Evolutionary conservation across 2,888 invertebrate species (phyloP).

Genomic region (Stictocephala bisonia): DNA sequence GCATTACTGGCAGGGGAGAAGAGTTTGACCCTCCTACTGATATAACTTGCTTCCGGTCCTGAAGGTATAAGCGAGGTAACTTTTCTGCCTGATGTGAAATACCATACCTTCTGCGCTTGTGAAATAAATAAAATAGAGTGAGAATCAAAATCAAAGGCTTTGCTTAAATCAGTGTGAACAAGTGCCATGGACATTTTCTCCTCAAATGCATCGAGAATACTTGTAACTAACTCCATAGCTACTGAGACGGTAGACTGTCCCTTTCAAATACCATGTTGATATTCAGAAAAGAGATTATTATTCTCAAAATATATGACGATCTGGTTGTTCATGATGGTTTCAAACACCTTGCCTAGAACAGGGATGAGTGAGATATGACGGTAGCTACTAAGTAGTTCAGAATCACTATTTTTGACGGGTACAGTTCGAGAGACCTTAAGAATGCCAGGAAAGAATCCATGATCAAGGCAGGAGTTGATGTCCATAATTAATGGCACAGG

Average conservation of each 20-base stretch:
- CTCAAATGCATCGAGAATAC: no score
- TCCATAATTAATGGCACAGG: not conserved
- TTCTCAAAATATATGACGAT: not conserved
- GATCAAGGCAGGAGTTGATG: not conserved
- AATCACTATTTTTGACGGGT: slow-evolving; percentile 22
- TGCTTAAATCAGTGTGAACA: no score
- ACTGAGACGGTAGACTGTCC: not conserved
- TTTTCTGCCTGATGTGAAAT: no score
- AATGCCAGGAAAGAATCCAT: not conserved
- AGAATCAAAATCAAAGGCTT: no score
- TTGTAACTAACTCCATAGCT: not conserved
- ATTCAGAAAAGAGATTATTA: slow-evolving; percentile 1
- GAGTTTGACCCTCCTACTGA: no score
- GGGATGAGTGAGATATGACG: slow-evolving; percentile 26
- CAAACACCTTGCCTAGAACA: slow-evolving; percentile 9
- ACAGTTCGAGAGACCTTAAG: slow-evolving; percentile 1
- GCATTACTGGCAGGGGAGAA: no score
- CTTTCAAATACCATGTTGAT: slow-evolving; percentile 19
- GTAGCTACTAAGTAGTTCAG: slow-evolving; percentile 6
- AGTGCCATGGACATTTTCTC: no score
- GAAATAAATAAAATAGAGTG: no score
- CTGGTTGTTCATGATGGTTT: slow-evolving; percentile 13
- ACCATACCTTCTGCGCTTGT: no score
- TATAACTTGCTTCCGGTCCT: no score
- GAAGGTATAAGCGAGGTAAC: no score